Evolutionary conservation across 2,113 vertebrate genomes (phyloP), one percentile per base, ranked within the genome.

Genomic region (Phaethon lepturus): DNA sequence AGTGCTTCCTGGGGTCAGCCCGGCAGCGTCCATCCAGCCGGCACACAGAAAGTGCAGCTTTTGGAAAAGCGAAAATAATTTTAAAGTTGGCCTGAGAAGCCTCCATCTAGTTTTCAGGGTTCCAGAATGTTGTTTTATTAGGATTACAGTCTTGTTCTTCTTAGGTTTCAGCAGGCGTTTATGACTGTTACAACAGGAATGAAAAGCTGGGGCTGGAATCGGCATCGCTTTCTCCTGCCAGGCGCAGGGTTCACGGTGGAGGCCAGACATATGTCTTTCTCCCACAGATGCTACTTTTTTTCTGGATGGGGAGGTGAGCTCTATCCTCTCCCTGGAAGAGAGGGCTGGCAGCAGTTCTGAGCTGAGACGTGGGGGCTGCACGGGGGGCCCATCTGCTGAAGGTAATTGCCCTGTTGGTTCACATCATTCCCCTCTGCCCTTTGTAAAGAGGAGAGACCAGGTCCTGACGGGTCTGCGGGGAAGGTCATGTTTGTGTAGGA

Each of bases 51-150:
- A 93, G 86, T 1, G 50, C 89, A 28, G 96, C 91, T 44, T 86
- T 97, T 93, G 96, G 79, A 95, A 85, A 93, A 79, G 38, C 5
- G 56, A 88, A 56, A 67, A 93, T 75, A 77, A 94, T 95, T 97
- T 96, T 90, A 94, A 97, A 96, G 86, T 93, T 97, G 96, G 94
- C 91, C 81, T 95, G 90, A 89, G 58, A 75, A 95, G 85, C 84
- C 93, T 86, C 91, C 93, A 88, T 97, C 96, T 95, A 96, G 89
- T 97, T 96, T 96, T 97, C 92, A 97, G 96, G 96, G 88, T 98
- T 97, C 93, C 86, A 96, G 91, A 96, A 96, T 95, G 94, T 96
- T 96, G 96, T 96, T 98, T 98, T 97, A 97, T 97, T 95, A 97
- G 96, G 96, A 96, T 98, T 94, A 91, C 88, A 96, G 95, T 90